A percentile compares a stretch with the other conserved stretches of the same genome.
These are phyloP conservation scores for Papilio machaon DNA, from an alignment of 1,140 invertebrate genomes.

Conservation along the genomic window DNA sequence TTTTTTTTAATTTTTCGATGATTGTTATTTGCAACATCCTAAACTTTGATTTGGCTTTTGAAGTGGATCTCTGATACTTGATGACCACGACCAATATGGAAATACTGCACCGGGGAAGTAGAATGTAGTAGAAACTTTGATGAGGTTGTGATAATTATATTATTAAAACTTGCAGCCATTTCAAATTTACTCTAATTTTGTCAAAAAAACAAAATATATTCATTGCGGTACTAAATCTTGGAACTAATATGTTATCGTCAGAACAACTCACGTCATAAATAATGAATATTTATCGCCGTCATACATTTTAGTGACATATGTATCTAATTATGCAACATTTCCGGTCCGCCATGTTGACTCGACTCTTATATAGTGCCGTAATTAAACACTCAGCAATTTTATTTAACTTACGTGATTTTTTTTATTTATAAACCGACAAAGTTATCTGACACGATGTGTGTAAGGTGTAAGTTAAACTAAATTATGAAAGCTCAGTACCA, in stretches of 20 bases:
- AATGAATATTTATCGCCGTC: slow-evolving; percentile 12
- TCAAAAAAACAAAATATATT: not conserved
- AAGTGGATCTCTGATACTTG: no score
- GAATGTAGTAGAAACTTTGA: no score
- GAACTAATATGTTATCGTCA: slow-evolving; percentile 32
- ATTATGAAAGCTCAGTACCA: no score
- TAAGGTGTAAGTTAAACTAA: no score
- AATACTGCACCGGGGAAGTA: no score
- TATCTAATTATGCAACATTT: slow-evolving; percentile 34
- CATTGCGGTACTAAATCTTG: slow-evolving; percentile 25
- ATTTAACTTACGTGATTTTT: not conserved
- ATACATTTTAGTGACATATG: slow-evolving; percentile 34
- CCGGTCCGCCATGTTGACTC: slow-evolving; percentile 30
- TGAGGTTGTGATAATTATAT: no score
- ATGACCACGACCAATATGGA: no score
- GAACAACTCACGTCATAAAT: slow-evolving; percentile 22
- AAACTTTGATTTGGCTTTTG: no score
- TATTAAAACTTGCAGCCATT: not conserved
- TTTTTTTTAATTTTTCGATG: no score
- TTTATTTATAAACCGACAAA: not conserved
- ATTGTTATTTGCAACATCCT: no score
- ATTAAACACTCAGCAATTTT: slow-evolving; percentile 9
- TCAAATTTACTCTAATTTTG: slow-evolving; percentile 6
- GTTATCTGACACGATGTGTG: no score
- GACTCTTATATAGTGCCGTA: slow-evolving; percentile 18